Base-by-base conservation (phyloP, 2,797 vertebrate genomes). In the Phoebastria nigripes region DNA sequence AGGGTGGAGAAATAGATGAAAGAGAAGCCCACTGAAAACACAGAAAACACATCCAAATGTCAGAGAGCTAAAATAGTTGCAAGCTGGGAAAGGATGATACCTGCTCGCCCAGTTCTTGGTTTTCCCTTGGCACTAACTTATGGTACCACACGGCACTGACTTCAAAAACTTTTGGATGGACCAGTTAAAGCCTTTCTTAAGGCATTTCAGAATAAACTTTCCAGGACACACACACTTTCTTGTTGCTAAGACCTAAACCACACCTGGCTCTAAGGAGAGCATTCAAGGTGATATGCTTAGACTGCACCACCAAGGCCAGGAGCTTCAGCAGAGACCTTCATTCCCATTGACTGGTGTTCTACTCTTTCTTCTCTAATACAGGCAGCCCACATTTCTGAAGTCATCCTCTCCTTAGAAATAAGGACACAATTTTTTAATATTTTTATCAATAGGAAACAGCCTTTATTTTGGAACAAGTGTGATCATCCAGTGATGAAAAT, bases 71-170 rank as follows among this genome's bases (percentile, higher is more conserved):
- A 79, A 91, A 41, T 4, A 69, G 56, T 5, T 65, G n/a, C 54
- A 61, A 26, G 15, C 4, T 31, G 24, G 28, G 62, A 76, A 86
- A 84, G 46, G 33, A 52, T 29, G n/a, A 49, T 47, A 29, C 9
- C 11, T 79, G 42, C 19, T 67, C 41, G 6, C 17, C 41, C n/a
- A 25, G 37, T 15, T 78, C 65, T 59, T 65, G 16, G 11, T 63
- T 87, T 63, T 44, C 11, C 26, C 39, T 82, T 76, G 35, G 37
- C 41, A 61, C 8, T 54, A 37, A 49, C 5, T 67, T 33, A 8
- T 4, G 11, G 8, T 20, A 28, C 46, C 13, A 29, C 31, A 56
- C 0, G 0, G 35, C 14, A 31, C 15, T 41, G 16, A 59, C 54
- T 65, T 59, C 44, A 28, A 22, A 71, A 81, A 33, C 52, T 47